Percentiles rank a stretch among this genome's conserved stretches.
These are phyloP conservation scores for Pogonus chalceus DNA, from an alignment of 1,140 invertebrate species.

Conservation along the genomic window DNA sequence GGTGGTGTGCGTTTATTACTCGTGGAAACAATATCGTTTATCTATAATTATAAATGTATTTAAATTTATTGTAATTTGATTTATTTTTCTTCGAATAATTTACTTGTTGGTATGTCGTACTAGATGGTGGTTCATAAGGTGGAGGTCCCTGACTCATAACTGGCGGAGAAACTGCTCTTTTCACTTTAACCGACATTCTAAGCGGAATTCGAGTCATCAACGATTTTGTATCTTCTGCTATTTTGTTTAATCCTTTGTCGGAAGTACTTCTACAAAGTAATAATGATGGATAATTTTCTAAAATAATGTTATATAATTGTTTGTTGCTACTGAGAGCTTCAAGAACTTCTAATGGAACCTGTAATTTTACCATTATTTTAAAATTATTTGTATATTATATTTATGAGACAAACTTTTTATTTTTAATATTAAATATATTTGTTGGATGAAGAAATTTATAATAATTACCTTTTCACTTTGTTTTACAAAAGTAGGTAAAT, in stretches of 20 bases:
- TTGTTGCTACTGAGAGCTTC: conserved; percentile 54
- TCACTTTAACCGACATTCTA: conserved; percentile 51
- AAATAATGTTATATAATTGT: conserved; percentile 55
- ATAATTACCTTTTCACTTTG: conserved; percentile 52
- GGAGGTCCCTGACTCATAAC: background rate
- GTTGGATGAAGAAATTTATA: background rate
- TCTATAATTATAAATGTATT: background rate
- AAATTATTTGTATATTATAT: too few relatives aligned
- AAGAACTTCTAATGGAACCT: conserved; percentile 54
- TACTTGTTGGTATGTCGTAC: conserved; percentile 9
- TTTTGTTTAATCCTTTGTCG: conserved; percentile 46
- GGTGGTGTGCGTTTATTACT: background rate
- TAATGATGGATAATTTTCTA: conserved; percentile 62
- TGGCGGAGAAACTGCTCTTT: conserved; percentile 26
- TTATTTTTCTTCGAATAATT: background rate
- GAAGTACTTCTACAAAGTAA: conserved; percentile 51
- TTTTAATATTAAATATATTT: too few relatives aligned
- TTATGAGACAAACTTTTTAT: too few relatives aligned
- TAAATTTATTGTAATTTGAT: background rate
- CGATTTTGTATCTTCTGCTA: conserved; percentile 32
- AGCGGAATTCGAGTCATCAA: conserved; percentile 40
- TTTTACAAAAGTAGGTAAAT: conserved; percentile 62
- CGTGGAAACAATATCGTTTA: too few relatives aligned
- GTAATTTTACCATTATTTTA: too few relatives aligned
- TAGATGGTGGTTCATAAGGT: background rate